Evolutionary conservation across 2,113 vertebrate genomes (phyloP), one percentile per base, ranked within the genome.

Genomic region (Haemorhous mexicanus): DNA sequence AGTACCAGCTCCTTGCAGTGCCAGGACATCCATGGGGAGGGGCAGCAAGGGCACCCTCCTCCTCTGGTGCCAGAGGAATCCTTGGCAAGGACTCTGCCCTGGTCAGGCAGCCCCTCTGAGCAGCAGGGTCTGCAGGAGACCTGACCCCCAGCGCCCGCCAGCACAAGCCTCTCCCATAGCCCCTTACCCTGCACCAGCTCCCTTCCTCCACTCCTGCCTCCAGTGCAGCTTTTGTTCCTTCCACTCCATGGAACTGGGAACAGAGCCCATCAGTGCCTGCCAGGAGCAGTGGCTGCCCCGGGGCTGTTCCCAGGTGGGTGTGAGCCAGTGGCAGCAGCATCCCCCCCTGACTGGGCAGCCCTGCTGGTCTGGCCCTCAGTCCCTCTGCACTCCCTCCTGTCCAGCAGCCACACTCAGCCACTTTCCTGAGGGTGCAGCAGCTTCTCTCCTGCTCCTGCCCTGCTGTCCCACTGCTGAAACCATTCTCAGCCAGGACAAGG

Each of bases 1-100:
- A n/a, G 33, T 8, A 20, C 58, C 10, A 46, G 22, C 35, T 85
- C 41, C 23, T n/a, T 0, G 0, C 6, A 9, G 30, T n/a, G 62
- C 62, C 21, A 30, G 53, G 37, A 39, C 52, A 75, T 17, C 27
- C 13, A 10, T 2, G 1, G 19, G 9, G 30, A 9, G 13, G 46
- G 16, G 73, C 58, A 47, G 49, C 11, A 18, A 37, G 47, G 47
- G 64, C 53, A n/a, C 23, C 11, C 30, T 79, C 53, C 39, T 76
- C 20, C 55, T 19, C 41, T 23, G 30, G 10, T 13, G 41, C 50
- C 74, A 82, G 66, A 82, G 5, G 5, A 39, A 89, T 27, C 52
- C 67, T 32, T 58, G 43, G 32, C 79, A 33, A 27, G 56, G 49
- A 23, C 33, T 35, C 58, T 59, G 67, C 43, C 32, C 9, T 13